phyloP scores from a whole-genome alignment of 2,113 vertebrate species.

The Scopus umbretta region DNA sequence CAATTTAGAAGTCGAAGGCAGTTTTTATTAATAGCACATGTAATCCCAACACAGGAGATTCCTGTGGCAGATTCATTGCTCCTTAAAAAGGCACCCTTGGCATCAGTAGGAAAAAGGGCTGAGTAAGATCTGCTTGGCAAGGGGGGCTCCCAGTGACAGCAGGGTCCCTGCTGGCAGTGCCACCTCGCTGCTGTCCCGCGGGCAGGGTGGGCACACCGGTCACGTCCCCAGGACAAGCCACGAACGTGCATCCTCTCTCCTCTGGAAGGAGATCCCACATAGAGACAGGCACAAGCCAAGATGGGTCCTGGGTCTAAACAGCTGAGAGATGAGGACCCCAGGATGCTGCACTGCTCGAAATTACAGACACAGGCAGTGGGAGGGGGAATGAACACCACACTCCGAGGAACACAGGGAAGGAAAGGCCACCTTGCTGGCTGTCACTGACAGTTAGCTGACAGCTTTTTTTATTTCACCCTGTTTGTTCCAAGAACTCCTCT shows the following conservation, averaged over 20 bases:
- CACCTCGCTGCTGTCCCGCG: neutral
- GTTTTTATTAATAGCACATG: slow-evolving; percentile 57
- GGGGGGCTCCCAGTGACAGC: neutral
- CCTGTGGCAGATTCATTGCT: slow-evolving; percentile 4
- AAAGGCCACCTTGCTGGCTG: neutral
- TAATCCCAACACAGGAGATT: slow-evolving; percentile 1
- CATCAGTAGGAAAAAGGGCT: neutral
- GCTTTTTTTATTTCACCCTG: neutral
- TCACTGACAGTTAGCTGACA: neutral
- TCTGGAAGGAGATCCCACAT: neutral
- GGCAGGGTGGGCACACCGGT: neutral
- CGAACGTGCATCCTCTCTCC: neutral
- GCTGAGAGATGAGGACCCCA: fast-evolving
- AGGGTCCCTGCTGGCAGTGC: neutral
- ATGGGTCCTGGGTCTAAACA: neutral
- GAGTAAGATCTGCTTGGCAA: neutral
- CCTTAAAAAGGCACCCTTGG: neutral
- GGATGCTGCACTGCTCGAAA: fast-evolving
- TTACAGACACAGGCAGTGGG: fast-evolving
- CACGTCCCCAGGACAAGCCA: neutral
- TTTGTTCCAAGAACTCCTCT: neutral
- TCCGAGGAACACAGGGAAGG: fast-evolving
- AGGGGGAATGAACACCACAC: fast-evolving
- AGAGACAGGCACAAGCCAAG: fast-evolving
- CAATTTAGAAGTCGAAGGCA: slow-evolving; percentile 37